Base-by-base conservation (phyloP, 2,797 vertebrate genomes). In the Sternarchorhynchus goeldii region DNA sequence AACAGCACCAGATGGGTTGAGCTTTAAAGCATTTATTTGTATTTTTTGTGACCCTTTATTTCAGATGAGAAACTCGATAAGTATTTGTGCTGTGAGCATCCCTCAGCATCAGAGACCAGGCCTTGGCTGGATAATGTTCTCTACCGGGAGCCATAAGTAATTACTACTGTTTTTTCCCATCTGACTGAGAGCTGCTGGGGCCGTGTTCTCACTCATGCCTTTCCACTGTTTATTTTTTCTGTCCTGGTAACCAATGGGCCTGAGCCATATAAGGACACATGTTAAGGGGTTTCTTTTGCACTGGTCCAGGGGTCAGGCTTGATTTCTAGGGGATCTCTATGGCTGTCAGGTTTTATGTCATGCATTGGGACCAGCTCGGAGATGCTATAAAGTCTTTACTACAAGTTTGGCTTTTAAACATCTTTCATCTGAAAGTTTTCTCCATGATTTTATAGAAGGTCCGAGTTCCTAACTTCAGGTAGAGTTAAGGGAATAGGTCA, bases 101-200 rank as follows among this genome's bases (percentile, higher is more conserved):
- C n/a, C 66, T 77, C 68, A 29, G 16, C 39, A 56, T 57, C 20
- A 7, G 36, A 55, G 21, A 20, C 50, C 25, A 17, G 55, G 36
- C 36, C 55, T 55, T 68, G 71, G 75, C 80, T 67, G 70, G 75
- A 73, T 81, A 77, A 73, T 62, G 56, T 68, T 74, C 75, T 77
- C 80, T 77, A 41, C 70, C 56, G 80, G 80, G 80, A 81, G 65
- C 50, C 63, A 20, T 57, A 36, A 50, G 53, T 32, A 73, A 62
- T 77, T 73, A 77, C 58, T 36, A 65, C 4, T 10, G 29, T 17
- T 41, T 81, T 25, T 63, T 60, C 70, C 64, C 69, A 62, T 32
- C 12, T 68, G 32, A 72, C 70, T 41, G 70, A 73, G 60, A 32
- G 39, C 75, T 60, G 57, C 63, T 73, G 69, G 57, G 68, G 53